phyloP scores from a whole-genome alignment of 2,888 invertebrate species.

The Himalopsyche japonica region DNA sequence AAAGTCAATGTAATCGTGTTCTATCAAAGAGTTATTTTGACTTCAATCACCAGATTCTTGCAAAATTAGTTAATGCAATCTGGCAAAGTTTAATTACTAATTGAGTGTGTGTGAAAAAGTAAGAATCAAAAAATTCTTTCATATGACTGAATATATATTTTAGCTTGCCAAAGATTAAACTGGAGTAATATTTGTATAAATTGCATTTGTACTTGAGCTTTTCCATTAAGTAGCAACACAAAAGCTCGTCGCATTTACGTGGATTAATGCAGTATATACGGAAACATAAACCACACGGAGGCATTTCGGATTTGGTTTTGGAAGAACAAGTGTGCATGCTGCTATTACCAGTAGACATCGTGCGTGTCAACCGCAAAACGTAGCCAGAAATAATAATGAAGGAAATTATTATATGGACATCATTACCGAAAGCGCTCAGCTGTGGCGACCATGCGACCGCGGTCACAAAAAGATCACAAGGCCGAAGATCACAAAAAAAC shows the following conservation, averaged over 20 bases:
- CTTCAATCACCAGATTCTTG: too few relatives aligned
- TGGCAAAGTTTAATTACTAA: too few relatives aligned
- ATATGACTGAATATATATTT: too few relatives aligned
- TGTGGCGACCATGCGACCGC: slow-evolving; percentile 12
- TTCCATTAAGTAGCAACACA: neutral
- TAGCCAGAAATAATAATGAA: slow-evolving; percentile 17
- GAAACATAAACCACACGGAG: slow-evolving; percentile 28
- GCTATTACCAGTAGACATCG: slow-evolving; percentile 34
- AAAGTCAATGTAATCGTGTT: too few relatives aligned
- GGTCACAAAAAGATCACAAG: neutral
- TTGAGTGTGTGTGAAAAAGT: too few relatives aligned
- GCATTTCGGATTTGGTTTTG: slow-evolving; percentile 29
- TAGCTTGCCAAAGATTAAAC: too few relatives aligned
- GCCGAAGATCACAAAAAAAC: neutral
- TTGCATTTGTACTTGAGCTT: neutral
- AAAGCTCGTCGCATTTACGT: neutral
- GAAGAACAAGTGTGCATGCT: slow-evolving; percentile 15
- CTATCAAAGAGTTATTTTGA: too few relatives aligned
- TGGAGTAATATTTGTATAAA: too few relatives aligned
- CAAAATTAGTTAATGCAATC: too few relatives aligned
- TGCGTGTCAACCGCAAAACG: slow-evolving; percentile 38
- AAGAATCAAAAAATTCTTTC: too few relatives aligned
- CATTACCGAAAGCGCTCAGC: slow-evolving; percentile 28
- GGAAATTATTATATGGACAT: slow-evolving; percentile 26
- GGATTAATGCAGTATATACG: neutral